phyloP scores from a whole-genome alignment of 53 echinoderm and acorn worm genomes.

The Antedon mediterranea region DNA sequence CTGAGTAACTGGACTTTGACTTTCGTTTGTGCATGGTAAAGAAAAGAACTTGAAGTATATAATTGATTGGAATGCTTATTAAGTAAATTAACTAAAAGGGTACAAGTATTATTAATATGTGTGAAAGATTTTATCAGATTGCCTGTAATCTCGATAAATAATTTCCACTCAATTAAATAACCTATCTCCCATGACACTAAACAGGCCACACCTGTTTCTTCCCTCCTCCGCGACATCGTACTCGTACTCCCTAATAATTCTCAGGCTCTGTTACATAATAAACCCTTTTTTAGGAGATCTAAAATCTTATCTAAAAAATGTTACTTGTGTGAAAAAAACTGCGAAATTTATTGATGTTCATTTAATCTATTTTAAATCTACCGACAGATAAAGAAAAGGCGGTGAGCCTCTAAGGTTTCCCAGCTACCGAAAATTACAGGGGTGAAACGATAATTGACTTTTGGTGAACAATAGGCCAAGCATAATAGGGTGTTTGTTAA shows the following conservation, averaged over 20 bases:
- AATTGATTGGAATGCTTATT: no score
- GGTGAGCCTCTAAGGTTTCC: not conserved
- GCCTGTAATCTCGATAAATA: not conserved
- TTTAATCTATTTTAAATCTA: not conserved
- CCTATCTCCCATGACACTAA: not conserved
- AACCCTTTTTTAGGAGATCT: not conserved
- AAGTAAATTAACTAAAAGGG: no score
- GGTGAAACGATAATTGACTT: not conserved
- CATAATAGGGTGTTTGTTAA: not conserved
- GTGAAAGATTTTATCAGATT: not conserved
- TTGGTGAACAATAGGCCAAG: not conserved
- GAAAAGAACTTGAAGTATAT: no score
- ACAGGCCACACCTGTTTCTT: not conserved
- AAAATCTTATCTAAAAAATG: not conserved
- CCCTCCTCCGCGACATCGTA: not conserved
- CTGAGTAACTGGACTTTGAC: no score
- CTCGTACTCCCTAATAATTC: not conserved
- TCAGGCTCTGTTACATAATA: not conserved
- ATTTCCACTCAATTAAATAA: constrained; percentile 1
- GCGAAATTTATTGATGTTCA: not conserved
- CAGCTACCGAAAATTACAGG: not conserved
- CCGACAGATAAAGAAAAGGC: not conserved
- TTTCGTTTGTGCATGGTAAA: no score
- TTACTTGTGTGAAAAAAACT: not conserved
- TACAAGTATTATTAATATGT: no score